Evolutionary conservation across 1,140 invertebrate genomes (phyloP).

Genomic region (Drosophila micromelanica): DNA sequence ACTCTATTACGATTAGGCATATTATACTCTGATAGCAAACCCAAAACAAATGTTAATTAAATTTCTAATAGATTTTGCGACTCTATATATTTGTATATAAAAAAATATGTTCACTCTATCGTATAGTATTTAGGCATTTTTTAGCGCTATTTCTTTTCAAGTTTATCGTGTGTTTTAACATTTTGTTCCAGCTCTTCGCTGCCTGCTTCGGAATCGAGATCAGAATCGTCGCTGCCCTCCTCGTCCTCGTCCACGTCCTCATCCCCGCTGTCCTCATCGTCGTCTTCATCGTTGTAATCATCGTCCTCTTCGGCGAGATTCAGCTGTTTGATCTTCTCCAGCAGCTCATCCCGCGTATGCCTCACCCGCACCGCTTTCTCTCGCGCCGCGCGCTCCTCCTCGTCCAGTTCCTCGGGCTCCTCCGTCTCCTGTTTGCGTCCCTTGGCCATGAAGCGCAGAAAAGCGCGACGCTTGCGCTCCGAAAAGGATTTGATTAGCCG

Average conservation of each 20-base stretch:
- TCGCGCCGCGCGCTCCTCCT: slow-evolving; percentile 47
- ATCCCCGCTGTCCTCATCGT: slow-evolving; percentile 46
- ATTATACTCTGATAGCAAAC: no score
- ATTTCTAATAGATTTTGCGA: neutral
- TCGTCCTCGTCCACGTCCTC: slow-evolving; percentile 50
- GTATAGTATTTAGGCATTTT: neutral
- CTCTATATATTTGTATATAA: neutral
- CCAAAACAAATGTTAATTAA: no score
- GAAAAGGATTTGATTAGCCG: slow-evolving; percentile 87
- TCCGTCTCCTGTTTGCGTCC: slow-evolving; percentile 57
- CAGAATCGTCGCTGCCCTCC: slow-evolving; percentile 46
- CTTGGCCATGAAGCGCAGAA: slow-evolving; percentile 86
- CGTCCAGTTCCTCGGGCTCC: slow-evolving; percentile 36
- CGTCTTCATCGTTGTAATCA: slow-evolving; percentile 59
- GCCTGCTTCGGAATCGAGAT: slow-evolving; percentile 49
- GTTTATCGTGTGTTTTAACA: slow-evolving; percentile 37
- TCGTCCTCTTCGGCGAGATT: slow-evolving; percentile 76
- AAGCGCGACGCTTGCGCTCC: slow-evolving; percentile 88
- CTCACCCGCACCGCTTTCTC: slow-evolving; percentile 58
- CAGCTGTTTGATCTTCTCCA: slow-evolving; percentile 84
- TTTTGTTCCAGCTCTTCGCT: slow-evolving; percentile 37
- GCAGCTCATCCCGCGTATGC: slow-evolving; percentile 75
- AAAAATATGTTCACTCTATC: slow-evolving; percentile 1
- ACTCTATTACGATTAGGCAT: no score
- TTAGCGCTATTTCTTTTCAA: slow-evolving; percentile 8